A percentile compares a stretch with the other conserved stretches of the same genome.
phyloP scores from a whole-genome alignment of 2,797 vertebrate genomes.

The Erithacus rubecula region DNA sequence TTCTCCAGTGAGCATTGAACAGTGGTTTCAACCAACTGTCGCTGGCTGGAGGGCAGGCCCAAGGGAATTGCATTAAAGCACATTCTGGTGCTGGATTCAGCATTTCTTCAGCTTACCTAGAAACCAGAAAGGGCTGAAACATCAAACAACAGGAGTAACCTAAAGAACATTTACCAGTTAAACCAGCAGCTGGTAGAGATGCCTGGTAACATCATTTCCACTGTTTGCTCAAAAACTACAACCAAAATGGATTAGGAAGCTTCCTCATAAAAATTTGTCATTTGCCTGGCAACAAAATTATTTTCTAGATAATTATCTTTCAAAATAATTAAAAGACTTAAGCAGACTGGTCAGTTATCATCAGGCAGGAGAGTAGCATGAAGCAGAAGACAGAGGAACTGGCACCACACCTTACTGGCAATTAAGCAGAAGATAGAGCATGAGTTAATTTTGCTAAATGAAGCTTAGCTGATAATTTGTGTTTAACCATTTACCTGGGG shows the following conservation, averaged over 20 bases:
- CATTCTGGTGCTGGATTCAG: neutral
- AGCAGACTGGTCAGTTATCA: neutral
- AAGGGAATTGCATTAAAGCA: neutral
- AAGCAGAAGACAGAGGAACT: neutral
- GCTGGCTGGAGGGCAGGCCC: neutral
- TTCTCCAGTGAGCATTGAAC: neutral
- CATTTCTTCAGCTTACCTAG: slow-evolving; percentile 8
- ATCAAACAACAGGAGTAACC: neutral
- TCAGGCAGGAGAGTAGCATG: neutral
- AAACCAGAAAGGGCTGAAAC: neutral
- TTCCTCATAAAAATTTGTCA: neutral
- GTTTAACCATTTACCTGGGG: neutral
- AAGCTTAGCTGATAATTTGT: neutral
- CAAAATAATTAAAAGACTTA: neutral
- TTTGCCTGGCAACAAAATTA: neutral
- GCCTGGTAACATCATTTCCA: neutral
- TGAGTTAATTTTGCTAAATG: neutral
- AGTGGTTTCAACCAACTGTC: neutral
- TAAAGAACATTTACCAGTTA: neutral
- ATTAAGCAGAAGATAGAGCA: neutral
- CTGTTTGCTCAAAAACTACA: neutral
- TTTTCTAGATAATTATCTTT: neutral
- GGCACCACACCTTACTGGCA: neutral
- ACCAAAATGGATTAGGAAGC: neutral
- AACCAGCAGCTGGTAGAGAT: neutral